phyloP scores from a whole-genome alignment of 2,888 invertebrate genomes.

The Papilio elwesi region DNA sequence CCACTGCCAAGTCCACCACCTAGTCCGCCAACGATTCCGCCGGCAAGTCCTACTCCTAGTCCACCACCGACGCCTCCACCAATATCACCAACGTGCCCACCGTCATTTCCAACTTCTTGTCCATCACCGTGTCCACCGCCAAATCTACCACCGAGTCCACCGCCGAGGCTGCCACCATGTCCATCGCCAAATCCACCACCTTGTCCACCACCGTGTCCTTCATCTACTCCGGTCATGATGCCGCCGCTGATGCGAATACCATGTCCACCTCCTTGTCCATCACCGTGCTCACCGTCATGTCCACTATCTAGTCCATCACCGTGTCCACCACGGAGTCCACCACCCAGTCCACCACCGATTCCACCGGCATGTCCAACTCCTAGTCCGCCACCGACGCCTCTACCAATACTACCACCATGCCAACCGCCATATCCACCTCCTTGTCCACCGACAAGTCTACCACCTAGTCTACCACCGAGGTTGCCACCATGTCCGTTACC shows the following conservation, averaged over 20 bases:
- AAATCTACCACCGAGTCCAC: conserved; percentile 40
- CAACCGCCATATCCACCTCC: conserved; percentile 39
- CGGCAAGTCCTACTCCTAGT: background rate
- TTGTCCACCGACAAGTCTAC: conserved; percentile 39
- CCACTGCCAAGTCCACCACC: too few species aligned
- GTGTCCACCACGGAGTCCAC: conserved; percentile 17
- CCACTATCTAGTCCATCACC: conserved; percentile 21
- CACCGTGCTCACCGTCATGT: background rate
- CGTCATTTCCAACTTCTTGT: conserved; percentile 17
- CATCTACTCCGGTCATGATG: conserved; percentile 26
- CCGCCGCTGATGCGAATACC: conserved; percentile 38
- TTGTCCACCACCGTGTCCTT: background rate
- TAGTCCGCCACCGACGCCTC: conserved; percentile 38
- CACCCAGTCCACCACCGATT: background rate
- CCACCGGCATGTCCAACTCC: background rate
- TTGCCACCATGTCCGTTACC: conserved; percentile 17
- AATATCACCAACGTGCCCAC: too few species aligned
- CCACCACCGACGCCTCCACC: conserved; percentile 43
- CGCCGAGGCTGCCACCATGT: conserved; percentile 38
- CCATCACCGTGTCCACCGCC: conserved; percentile 40
- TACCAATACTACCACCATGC: conserved; percentile 45
- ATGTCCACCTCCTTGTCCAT: background rate
- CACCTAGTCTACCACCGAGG: conserved; percentile 40
- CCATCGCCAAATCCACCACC: background rate
- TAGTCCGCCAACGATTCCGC: background rate